phyloP scores from a whole-genome alignment of 1,140 invertebrate species.

The Aphaenogaster rudis region DNA sequence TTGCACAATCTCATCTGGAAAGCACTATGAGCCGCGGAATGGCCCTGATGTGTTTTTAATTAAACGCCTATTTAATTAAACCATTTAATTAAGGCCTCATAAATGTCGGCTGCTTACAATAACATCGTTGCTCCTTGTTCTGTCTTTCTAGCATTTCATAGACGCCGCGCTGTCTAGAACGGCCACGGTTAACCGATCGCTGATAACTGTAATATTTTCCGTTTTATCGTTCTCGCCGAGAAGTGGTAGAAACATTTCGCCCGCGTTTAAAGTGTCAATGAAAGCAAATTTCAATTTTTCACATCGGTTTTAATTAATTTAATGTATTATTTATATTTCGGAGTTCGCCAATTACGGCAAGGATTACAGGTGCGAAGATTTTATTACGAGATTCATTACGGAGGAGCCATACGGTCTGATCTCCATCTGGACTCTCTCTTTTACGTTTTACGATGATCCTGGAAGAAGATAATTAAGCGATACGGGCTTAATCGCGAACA shows the following conservation, averaged over 20 bases:
- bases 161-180: background rate
- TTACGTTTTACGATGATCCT: background rate
- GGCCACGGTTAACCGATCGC: conserved; percentile 14
- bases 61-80: conserved; percentile 76
- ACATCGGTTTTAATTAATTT: background rate
- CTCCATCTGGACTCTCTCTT: background rate
- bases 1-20: conserved; percentile 37
- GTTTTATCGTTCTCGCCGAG: background rate
- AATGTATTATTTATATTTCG: background rate
- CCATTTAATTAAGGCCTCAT: conserved; percentile 70
- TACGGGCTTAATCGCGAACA: conserved; percentile 30
- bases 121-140: conserved; percentile 5
- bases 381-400: conserved; percentile 25
- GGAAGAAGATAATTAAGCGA: conserved; percentile 63
- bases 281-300: conserved; percentile 5
- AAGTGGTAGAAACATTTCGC: background rate
- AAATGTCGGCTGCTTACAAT: conserved; percentile 27
- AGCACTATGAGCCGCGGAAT: conserved; percentile 37
- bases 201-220: background rate
- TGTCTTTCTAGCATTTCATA: background rate
- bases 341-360: background rate
- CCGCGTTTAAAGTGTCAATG: background rate
- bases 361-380: background rate
- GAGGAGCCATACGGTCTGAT: background rate
- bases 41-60: conserved; percentile 71